Evolutionary conservation across 2,113 vertebrate species (phyloP).

Genomic region (Osmerus eperlanus): DNA sequence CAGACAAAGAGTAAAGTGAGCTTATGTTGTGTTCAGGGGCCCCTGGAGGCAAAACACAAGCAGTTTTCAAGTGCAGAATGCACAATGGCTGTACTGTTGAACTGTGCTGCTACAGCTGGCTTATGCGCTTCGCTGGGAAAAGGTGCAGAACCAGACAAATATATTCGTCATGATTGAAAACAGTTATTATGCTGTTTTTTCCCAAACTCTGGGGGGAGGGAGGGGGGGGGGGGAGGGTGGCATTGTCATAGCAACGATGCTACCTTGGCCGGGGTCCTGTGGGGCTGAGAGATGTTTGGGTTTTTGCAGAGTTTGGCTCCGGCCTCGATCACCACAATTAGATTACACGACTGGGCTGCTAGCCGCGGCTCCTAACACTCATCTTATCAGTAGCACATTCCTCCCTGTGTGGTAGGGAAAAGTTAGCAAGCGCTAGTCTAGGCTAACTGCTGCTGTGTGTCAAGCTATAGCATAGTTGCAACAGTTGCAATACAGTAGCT

Average conservation of each 20-base stretch:
- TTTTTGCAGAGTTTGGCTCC: conserved; percentile 7
- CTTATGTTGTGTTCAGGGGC: conserved; percentile 59
- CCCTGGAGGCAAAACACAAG: conserved; percentile 51
- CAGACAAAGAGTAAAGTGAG: conserved; percentile 59
- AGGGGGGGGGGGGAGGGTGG: not conserved
- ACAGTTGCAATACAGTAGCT: no score
- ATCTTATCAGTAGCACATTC: conserved; percentile 17
- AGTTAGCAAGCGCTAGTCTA: not conserved
- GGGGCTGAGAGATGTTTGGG: not conserved
- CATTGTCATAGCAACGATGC: not conserved
- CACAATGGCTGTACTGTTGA: conserved; percentile 70
- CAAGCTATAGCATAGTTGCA: no score
- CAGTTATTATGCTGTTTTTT: conserved; percentile 36
- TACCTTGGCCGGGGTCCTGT: not conserved
- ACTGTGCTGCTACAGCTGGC: conserved; percentile 48
- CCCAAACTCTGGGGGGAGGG: conserved; percentile 27
- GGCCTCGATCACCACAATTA: conserved; percentile 5
- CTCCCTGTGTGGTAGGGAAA: not conserved
- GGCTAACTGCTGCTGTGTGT: not conserved
- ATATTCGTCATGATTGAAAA: conserved; percentile 33
- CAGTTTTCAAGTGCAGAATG: conserved; percentile 61
- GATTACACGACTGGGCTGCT: conserved; percentile 18
- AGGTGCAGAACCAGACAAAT: conserved; percentile 31
- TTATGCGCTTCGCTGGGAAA: conserved; percentile 55
- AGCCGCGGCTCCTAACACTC: conserved; percentile 1